phyloP scores from a whole-genome alignment of 2,888 invertebrate species.

The Tinea semifulvella region DNA sequence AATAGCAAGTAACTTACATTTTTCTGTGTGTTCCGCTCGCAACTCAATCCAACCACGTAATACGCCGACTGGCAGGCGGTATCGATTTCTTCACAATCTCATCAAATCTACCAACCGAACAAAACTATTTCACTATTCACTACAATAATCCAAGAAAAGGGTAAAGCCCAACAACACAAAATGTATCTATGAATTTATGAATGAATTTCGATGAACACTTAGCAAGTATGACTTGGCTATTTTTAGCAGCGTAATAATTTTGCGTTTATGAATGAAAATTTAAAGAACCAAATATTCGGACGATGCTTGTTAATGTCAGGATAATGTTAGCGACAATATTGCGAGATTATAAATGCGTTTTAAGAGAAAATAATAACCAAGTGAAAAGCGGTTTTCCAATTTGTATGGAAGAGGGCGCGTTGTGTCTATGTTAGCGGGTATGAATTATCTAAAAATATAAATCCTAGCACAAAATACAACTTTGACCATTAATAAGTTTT shows the following conservation, averaged over 20 bases:
- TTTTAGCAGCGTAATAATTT: conserved; percentile 31
- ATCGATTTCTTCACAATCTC: not conserved
- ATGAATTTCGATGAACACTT: conserved; percentile 42
- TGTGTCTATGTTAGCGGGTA: conserved; percentile 42
- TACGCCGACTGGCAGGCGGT: not conserved
- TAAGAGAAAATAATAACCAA: conserved; percentile 42
- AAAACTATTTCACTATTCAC: not conserved
- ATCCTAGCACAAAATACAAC: conserved; percentile 20
- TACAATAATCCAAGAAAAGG: not conserved
- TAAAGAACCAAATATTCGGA: too few relatives aligned
- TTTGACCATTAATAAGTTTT: conserved; percentile 20
- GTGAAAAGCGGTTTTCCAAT: conserved; percentile 52
- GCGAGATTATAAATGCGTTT: conserved; percentile 35
- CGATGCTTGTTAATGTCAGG: not conserved
- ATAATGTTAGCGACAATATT: not conserved
- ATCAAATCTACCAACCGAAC: not conserved
- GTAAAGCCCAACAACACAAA: conserved; percentile 41
- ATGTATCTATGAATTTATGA: conserved; percentile 50
- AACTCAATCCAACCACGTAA: not conserved
- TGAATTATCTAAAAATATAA: conserved; percentile 61
- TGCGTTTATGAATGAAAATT: not conserved
- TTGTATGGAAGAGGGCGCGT: conserved; percentile 62
- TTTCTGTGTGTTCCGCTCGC: not conserved
- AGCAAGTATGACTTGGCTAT: conserved; percentile 40
- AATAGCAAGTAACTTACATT: not conserved